Evolutionary conservation across 2,888 invertebrate genomes (phyloP).

Genomic region (Troglohyphantes excavatus): DNA sequence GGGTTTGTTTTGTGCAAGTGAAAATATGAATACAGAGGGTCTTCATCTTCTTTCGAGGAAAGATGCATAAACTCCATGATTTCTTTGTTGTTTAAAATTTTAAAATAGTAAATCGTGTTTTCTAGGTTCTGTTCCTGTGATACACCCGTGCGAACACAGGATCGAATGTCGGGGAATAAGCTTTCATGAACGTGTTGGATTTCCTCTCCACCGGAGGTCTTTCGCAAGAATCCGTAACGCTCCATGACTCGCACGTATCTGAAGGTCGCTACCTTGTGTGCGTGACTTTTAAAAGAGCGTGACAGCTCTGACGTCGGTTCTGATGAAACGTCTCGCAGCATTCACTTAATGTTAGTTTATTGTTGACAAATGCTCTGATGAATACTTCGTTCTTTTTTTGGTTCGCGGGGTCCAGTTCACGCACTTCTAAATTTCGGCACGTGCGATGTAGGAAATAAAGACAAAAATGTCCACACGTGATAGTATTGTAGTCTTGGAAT

Average conservation of each 20-base stretch:
- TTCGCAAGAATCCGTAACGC: slow-evolving; percentile 6
- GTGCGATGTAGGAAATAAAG: neutral
- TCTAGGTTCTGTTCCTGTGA: neutral
- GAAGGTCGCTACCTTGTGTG: neutral
- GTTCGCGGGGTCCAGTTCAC: neutral
- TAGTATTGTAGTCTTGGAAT: neutral
- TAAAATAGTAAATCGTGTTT: neutral
- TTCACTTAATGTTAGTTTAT: neutral
- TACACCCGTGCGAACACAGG: neutral
- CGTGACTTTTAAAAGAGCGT: too few species aligned
- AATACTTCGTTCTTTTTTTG: slow-evolving; percentile 11
- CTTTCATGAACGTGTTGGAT: neutral
- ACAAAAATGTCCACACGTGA: slow-evolving; percentile 53
- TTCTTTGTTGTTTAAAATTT: slow-evolving; percentile 16
- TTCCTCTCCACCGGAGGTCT: neutral
- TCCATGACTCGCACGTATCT: neutral
- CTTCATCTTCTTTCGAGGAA: neutral
- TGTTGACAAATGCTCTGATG: neutral
- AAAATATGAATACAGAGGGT: neutral
- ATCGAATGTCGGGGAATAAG: neutral
- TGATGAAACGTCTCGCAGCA: neutral
- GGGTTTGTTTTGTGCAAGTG: neutral
- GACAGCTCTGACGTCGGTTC: too few species aligned
- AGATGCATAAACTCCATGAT: neutral
- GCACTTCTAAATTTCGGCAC: neutral